Conservation (phyloP, 1,140 invertebrate genomes). For the Pseudomyrmex pallidus region DNA sequence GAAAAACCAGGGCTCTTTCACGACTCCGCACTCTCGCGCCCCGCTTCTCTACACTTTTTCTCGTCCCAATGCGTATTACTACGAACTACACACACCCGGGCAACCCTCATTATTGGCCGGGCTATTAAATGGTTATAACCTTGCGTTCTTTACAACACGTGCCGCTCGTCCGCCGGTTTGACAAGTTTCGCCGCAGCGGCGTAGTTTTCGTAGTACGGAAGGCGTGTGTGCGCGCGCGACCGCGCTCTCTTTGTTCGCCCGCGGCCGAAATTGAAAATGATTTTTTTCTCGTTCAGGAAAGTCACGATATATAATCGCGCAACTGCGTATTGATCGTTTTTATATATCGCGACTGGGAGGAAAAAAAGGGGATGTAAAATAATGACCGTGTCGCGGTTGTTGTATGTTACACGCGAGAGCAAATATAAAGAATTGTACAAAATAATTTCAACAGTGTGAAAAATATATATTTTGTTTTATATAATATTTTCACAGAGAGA, state of each 20-base stretch:
- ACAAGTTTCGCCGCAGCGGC: constrained; percentile 21
- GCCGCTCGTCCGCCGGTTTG: constrained; percentile 51
- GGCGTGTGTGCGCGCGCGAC: neutral
- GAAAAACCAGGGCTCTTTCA: constrained; percentile 40
- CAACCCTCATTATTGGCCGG: constrained; percentile 58
- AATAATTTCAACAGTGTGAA: too few species aligned
- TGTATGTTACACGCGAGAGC: neutral
- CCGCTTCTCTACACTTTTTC: constrained; percentile 47
- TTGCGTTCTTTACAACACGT: constrained; percentile 60
- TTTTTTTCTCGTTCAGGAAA: constrained; percentile 23
- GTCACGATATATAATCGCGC: neutral
- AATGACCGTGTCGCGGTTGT: neutral
- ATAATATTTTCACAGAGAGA: too few species aligned
- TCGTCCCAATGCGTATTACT: constrained; percentile 32
- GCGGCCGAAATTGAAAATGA: constrained; percentile 38
- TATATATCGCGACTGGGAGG: too few species aligned
- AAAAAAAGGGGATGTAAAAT: neutral
- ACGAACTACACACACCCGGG: constrained; percentile 30
- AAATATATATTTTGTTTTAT: too few species aligned
- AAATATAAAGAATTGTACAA: neutral
- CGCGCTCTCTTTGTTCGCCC: constrained; percentile 34
- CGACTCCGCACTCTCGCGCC: constrained; percentile 17
- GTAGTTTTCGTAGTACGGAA: constrained; percentile 23
- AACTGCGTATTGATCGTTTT: too few species aligned
- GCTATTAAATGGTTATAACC: constrained; percentile 62